These are phyloP conservation scores for Centruroides sculpturatus DNA, from an alignment of 1,140 invertebrate species.

Conservation along the genomic window DNA sequence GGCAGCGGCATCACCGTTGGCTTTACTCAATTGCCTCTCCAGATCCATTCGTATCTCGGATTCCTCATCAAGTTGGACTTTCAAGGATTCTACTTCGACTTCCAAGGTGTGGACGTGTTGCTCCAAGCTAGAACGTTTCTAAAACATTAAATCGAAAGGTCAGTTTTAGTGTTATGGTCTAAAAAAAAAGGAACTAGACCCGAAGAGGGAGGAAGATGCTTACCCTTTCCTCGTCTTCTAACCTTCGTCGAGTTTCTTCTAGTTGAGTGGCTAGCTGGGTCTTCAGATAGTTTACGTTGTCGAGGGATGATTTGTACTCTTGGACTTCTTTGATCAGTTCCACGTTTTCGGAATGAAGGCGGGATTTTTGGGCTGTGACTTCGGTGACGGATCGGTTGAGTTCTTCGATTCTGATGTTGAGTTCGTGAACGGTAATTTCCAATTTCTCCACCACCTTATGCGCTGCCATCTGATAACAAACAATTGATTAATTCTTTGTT, in stretches of 20 bases:
- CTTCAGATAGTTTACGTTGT: constrained; percentile 78
- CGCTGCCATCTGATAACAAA: constrained; percentile 38
- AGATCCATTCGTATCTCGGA: constrained; percentile 86
- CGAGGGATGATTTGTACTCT: constrained; percentile 85
- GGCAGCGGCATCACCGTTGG: constrained; percentile 69
- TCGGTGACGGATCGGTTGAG: constrained; percentile 87
- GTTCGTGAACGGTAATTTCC: constrained; percentile 71
- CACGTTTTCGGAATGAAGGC: constrained; percentile 56
- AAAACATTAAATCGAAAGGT: neutral
- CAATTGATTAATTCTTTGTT: too few relatives aligned
- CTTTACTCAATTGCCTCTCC: constrained; percentile 83
- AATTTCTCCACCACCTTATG: constrained; percentile 79
- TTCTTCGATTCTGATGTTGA: constrained; percentile 88
- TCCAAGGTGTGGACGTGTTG: constrained; percentile 76
- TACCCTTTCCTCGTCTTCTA: constrained; percentile 85
- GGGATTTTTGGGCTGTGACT: constrained; percentile 53
- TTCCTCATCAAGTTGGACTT: constrained; percentile 88
- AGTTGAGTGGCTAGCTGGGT: constrained; percentile 73
- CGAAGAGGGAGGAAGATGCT: constrained; percentile 6
- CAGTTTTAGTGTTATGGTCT: neutral
- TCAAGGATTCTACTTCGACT: constrained; percentile 78
- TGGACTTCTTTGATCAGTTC: constrained; percentile 85
- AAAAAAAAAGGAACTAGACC: neutral
- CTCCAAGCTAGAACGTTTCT: constrained; percentile 73
- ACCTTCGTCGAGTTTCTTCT: constrained; percentile 78